phyloP scores from a whole-genome alignment of 2,113 vertebrate genomes.

The Psophia crepitans region DNA sequence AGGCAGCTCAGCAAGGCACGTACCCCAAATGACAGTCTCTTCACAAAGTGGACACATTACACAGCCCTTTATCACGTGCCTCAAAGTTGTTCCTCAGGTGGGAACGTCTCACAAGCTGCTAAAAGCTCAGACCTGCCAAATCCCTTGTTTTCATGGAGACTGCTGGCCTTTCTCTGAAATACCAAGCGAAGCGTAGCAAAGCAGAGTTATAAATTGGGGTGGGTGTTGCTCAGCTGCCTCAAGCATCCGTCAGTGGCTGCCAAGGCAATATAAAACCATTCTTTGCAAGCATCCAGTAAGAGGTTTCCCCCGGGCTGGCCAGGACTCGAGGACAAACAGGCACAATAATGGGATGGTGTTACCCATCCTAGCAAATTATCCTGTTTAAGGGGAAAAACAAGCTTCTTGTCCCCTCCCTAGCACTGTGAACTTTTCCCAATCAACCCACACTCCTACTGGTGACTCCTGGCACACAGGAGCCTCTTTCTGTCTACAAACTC shows the following conservation, averaged over 20 bases:
- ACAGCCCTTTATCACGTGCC: background rate
- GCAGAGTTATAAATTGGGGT: background rate
- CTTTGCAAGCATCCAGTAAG: background rate
- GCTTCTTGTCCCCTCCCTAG: background rate
- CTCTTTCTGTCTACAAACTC: background rate
- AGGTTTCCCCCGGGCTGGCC: background rate
- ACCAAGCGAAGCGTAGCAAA: background rate
- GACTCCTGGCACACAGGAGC: background rate
- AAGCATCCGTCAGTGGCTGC: fast-evolving
- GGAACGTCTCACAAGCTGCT: background rate
- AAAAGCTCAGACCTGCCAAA: background rate
- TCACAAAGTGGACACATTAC: background rate
- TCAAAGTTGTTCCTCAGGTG: background rate
- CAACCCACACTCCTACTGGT: background rate
- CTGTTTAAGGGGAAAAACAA: background rate
- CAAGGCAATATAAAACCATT: background rate
- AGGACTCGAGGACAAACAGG: background rate
- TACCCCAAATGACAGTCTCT: background rate
- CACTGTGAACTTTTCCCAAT: background rate
- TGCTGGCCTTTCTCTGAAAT: background rate
- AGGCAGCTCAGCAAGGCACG: background rate
- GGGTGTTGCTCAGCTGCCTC: background rate
- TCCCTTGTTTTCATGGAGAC: background rate
- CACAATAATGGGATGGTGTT: background rate
- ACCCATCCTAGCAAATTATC: background rate